phyloP scores from a whole-genome alignment of 1,140 invertebrate genomes.

The Musca domestica region DNA sequence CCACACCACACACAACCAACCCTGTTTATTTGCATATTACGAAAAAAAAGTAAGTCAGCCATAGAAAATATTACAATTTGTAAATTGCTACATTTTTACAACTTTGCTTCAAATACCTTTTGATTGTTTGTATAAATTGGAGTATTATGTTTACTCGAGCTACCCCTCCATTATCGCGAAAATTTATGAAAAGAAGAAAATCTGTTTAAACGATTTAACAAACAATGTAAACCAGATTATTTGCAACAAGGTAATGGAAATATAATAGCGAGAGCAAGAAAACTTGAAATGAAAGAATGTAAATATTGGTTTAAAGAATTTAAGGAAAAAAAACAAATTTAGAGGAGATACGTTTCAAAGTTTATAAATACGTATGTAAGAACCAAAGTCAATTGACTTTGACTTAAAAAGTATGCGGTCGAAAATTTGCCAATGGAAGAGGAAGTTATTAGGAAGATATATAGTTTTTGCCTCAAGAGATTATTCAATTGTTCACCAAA shows the following conservation, averaged over 20 bases:
- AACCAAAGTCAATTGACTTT: no score
- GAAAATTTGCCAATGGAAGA: no score
- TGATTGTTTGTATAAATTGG: conserved; percentile 15
- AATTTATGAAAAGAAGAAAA: neutral
- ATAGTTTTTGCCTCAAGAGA: no score
- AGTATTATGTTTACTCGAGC: conserved; percentile 4
- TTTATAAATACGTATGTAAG: no score
- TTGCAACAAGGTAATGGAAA: neutral
- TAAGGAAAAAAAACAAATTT: no score
- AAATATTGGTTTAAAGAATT: no score
- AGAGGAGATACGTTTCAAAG: no score
- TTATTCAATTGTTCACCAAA: no score
- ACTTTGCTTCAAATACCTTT: conserved; percentile 5
- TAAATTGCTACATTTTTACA: neutral
- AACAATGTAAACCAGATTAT: neutral
- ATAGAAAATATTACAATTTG: neutral
- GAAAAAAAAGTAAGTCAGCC: neutral
- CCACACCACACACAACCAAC: no score
- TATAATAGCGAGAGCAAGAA: neutral
- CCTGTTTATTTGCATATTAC: no score
- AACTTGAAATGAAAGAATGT: neutral
- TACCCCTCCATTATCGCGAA: neutral
- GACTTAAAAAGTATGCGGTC: no score
- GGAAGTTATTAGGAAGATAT: no score
- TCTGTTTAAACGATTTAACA: conserved; percentile 6